A percentile compares a stretch with the other conserved stretches of the same genome.
Conservation (phyloP, 2,113 vertebrate genomes). For the Onychostruthus taczanowskii region DNA sequence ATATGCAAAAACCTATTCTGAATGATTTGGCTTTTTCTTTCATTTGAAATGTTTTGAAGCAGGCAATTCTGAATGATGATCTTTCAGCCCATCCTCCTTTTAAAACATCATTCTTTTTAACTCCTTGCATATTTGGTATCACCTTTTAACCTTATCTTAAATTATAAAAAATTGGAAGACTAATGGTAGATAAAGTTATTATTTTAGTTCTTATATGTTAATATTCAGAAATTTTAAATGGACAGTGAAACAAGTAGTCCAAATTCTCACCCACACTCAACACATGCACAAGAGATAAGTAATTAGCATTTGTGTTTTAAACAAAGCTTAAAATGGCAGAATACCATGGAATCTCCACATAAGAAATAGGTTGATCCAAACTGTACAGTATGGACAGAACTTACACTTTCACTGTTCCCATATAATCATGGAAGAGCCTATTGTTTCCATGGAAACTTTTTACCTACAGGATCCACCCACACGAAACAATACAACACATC, state of each 20-base stretch:
- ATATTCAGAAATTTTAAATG: background rate
- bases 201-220: background rate
- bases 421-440: background rate
- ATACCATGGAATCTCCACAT: background rate
- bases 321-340: background rate
- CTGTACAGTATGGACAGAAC: background rate
- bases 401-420: no score
- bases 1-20: background rate
- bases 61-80: background rate
- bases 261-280: background rate
- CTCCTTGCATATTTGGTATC: background rate
- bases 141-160: background rate
- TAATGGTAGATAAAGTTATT: background rate
- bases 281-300: background rate
- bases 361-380: background rate
- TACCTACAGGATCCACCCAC: background rate
- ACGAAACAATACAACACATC: background rate
- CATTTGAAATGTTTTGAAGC: background rate
- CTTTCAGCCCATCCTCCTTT: background rate
- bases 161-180: no score
- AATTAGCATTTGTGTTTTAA: background rate
- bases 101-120: background rate
- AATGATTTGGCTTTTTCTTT: background rate
- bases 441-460: conserved; percentile 24
- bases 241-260: background rate